Percentiles rank a stretch among this genome's conserved stretches.
These are phyloP conservation scores for Premnoplex brunnescens DNA, from an alignment of 2,797 vertebrate species.

Conservation along the genomic window DNA sequence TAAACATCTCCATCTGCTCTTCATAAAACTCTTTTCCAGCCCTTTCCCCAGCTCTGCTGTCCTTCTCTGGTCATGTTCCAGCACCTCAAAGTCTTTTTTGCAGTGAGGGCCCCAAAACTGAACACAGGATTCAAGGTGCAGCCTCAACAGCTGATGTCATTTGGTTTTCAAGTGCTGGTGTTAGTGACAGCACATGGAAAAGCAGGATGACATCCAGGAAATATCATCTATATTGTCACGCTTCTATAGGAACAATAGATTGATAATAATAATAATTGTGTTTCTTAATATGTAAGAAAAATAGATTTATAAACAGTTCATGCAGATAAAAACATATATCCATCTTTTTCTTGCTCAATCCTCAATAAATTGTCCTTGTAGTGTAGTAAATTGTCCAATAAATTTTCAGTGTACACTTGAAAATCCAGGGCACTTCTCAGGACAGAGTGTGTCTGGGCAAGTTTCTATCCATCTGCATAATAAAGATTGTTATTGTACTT, in stretches of 20 bases:
- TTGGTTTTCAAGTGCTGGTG: neutral
- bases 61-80: neutral
- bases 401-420: neutral
- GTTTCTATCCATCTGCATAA: neutral
- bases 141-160: neutral
- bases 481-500: neutral
- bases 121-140: accelerated
- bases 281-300: neutral
- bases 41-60: neutral
- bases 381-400: too few species aligned
- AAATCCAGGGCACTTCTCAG: neutral
- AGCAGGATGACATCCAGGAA: neutral
- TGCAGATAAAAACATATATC: neutral
- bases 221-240: neutral
- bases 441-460: neutral
- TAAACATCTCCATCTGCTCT: neutral
- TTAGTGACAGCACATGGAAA: neutral
- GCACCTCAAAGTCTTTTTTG: neutral
- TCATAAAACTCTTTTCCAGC: neutral
- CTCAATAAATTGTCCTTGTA: neutral
- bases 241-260: neutral
- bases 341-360: neutral
- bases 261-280: neutral
- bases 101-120: neutral
- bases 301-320: neutral